phyloP scores from a whole-genome alignment of 2,797 vertebrate genomes.

The Sebastiscus tertius region DNA sequence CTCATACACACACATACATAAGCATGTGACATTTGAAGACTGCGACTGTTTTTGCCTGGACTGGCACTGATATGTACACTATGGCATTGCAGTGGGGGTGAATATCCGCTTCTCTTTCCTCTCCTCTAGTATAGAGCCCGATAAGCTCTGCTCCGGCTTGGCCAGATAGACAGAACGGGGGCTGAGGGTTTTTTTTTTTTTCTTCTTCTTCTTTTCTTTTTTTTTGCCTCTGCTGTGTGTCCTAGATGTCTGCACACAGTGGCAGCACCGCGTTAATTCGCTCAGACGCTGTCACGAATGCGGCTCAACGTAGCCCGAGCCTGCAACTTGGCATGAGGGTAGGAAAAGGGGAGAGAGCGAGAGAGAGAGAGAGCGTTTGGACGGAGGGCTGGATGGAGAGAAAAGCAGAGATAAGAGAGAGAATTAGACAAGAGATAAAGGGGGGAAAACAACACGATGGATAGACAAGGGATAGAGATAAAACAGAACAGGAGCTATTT shows the following conservation, averaged over 20 bases:
- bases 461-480: conserved; percentile 54
- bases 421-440: conserved; percentile 62
- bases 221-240: conserved; percentile 54
- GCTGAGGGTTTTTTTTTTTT: conserved; percentile 12
- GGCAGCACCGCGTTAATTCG: conserved; percentile 67
- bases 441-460: conserved; percentile 23
- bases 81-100: conserved; percentile 46
- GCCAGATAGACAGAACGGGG: conserved; percentile 62
- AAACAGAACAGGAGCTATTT: conserved; percentile 52
- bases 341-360: background rate
- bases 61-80: conserved; percentile 56
- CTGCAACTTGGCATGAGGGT: conserved; percentile 59
- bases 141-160: conserved; percentile 63
- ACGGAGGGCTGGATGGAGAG: conserved; percentile 16
- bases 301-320: conserved; percentile 56
- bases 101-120: conserved; percentile 56
- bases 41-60: conserved; percentile 35
- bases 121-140: conserved; percentile 41
- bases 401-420: conserved; percentile 55
- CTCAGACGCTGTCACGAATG: conserved; percentile 73
- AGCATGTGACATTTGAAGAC: conserved; percentile 63
- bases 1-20: conserved; percentile 18
- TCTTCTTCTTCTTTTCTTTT: conserved; percentile 6
- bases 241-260: conserved; percentile 72
- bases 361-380: background rate